Percentiles rank a stretch among this genome's conserved stretches.
Evolutionary conservation across 2,113 vertebrate genomes (phyloP).

Genomic region (Emydocephalus ijimae): DNA sequence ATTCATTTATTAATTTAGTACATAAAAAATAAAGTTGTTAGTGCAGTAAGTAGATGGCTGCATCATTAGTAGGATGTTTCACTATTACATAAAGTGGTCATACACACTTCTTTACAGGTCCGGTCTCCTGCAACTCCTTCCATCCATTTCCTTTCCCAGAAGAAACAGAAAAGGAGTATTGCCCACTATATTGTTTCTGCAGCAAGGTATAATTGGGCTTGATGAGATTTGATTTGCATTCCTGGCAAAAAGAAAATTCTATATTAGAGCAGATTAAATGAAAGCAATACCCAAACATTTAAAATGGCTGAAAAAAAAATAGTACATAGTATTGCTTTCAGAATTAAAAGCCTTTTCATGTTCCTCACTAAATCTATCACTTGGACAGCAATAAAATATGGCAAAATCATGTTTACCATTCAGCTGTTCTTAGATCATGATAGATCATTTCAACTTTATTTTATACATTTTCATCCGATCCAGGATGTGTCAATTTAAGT

Average conservation of each 20-base stretch:
- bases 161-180: conserved; percentile 77
- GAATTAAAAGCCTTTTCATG: not conserved
- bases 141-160: conserved; percentile 73
- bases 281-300: not conserved
- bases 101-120: conserved; percentile 79
- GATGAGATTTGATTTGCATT: conserved; percentile 50
- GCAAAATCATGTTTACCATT: not conserved
- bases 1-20: not conserved
- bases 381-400: not conserved
- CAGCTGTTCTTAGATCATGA: not conserved
- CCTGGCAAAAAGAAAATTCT: conserved; percentile 57
- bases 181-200: conserved; percentile 72
- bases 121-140: conserved; percentile 76
- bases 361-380: not conserved
- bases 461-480: not conserved
- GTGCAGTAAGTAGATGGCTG: not conserved
- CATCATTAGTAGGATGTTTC: not conserved
- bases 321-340: not conserved
- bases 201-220: conserved; percentile 77
- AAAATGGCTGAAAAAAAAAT: not conserved
- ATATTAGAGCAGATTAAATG: not conserved
- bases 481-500: not conserved
- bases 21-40: not conserved
- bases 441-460: not conserved
- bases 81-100: conserved; percentile 2